phyloP scores from a whole-genome alignment of 2,888 invertebrate species.

The Gerris lacustris region DNA sequence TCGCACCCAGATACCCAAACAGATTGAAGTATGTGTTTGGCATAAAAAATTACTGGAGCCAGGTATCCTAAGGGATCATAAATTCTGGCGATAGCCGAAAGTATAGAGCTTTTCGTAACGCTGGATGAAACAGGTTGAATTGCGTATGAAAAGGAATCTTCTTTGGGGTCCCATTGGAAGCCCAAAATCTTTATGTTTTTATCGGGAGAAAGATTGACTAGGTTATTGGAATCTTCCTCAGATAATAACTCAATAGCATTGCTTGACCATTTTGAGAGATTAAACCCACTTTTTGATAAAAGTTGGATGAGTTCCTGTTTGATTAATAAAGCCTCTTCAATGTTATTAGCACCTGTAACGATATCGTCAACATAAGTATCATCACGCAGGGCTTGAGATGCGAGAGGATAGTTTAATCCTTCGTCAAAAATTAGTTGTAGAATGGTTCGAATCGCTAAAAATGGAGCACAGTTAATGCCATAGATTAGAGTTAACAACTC shows the following conservation, averaged over 20 bases:
- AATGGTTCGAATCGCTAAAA: slow-evolving; percentile 19
- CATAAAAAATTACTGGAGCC: slow-evolving; percentile 12
- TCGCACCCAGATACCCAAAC: slow-evolving; percentile 12
- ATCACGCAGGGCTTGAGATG: not conserved
- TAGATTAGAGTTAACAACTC: slow-evolving; percentile 26
- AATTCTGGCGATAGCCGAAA: slow-evolving; percentile 14
- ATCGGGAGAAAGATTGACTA: slow-evolving; percentile 9
- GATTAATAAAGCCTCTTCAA: slow-evolving; percentile 20
- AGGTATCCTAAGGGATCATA: slow-evolving; percentile 17
- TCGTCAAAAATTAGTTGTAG: not conserved
- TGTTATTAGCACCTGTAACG: not conserved
- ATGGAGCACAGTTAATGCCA: slow-evolving; percentile 27
- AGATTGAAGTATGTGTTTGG: slow-evolving; percentile 15
- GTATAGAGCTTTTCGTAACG: slow-evolving; percentile 15
- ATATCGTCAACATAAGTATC: not conserved
- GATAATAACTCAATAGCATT: slow-evolving; percentile 2
- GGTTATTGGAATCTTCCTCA: not conserved
- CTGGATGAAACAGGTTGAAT: slow-evolving; percentile 2
- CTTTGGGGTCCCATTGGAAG: too few species aligned
- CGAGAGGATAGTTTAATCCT: not conserved
- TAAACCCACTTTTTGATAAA: slow-evolving; percentile 20
- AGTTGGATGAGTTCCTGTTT: slow-evolving; percentile 22
- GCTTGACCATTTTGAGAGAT: slow-evolving; percentile 26
- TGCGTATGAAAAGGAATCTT: slow-evolving; percentile 12
- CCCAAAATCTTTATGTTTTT: slow-evolving; percentile 15